Evolutionary conservation across 2,797 vertebrate species (phyloP).

Genomic region (Argyrosomus regius): DNA sequence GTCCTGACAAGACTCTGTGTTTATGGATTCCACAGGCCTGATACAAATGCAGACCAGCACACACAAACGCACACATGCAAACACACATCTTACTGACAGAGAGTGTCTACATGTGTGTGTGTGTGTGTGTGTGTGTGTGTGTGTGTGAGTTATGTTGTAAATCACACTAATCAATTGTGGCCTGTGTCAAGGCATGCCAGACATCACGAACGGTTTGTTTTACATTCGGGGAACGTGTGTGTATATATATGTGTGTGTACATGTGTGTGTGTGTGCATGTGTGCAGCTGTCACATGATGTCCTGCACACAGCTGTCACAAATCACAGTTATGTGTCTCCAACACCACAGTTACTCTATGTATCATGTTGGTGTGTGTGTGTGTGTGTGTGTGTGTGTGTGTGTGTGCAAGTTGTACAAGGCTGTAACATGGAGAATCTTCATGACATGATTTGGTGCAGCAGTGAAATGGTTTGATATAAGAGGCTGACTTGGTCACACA

Average conservation of each 20-base stretch:
- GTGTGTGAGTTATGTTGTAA: constrained; percentile 70
- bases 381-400: constrained; percentile 23
- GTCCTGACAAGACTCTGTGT: constrained; percentile 79
- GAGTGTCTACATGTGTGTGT: constrained; percentile 23
- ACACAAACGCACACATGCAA: constrained; percentile 30
- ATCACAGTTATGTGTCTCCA: constrained; percentile 65
- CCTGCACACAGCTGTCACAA: constrained; percentile 72
- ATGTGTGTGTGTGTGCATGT: constrained; percentile 26
- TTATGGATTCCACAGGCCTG: constrained; percentile 86
- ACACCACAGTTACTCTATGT: constrained; percentile 35
- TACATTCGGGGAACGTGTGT: constrained; percentile 56
- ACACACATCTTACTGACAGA: constrained; percentile 31
- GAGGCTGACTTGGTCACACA: constrained; percentile 7
- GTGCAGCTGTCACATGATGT: constrained; percentile 66
- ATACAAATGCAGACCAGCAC: constrained; percentile 35
- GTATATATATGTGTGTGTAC: constrained; percentile 11
- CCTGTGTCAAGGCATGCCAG: constrained; percentile 79
- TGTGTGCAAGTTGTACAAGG: not conserved
- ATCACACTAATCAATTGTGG: constrained; percentile 78
- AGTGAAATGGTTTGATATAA: constrained; percentile 9
- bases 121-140: constrained; percentile 32
- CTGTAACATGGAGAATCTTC: constrained; percentile 27
- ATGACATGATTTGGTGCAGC: constrained; percentile 11
- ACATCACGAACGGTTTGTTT: constrained; percentile 77
- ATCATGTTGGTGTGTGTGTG: constrained; percentile 18